Evolutionary conservation across 2,113 vertebrate species (phyloP), one percentile per base, ranked within the genome.

Genomic region (Hippocampus barbouri): DNA sequence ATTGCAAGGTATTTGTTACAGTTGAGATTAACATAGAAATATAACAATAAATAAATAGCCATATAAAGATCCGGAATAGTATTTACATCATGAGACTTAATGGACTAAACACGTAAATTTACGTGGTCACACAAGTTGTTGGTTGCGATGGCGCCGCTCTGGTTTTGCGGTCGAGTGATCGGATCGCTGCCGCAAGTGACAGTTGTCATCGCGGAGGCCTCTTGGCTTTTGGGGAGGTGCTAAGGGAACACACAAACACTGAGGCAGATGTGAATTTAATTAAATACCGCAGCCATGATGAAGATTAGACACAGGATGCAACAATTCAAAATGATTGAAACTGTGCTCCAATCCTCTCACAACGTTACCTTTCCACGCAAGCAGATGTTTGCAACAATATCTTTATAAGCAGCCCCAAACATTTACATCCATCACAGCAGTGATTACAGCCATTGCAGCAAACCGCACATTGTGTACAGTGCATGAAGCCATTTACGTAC

Each of bases 151-250:
- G 1, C 0, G 0, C 5, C 6, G 15, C 40, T 75, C 21, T 41
- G 8, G 57, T 41, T 34, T 14, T 75, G 73, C 80, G 73, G 43
- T 70, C 40, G 77, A 34, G 30, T 34, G 30, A 34, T 34, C 30
- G 30, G 21, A 25, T 79, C 71, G 89, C 89, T 90, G 41, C 30
- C 80, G 68, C 90, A 89, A 8, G 9, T 49, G 45, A 91, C 23
- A 10, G 10, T 67, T 68, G 2, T 68, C 78, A 89, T 62, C 57
- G 91, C 80, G 54, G 73, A 57, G 0, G 89, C 90, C 21, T 69
- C 73, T 70, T 11, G 83, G 90, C 70, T 78, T 91, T 77, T 86
- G 71, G 4, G 88, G 76, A 72, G 84, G 85, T 82, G 87, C 88
- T 91, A 25, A 4, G 74, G 18, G 4, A 23, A 4, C 56, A 1